These are phyloP conservation scores for Corapipo altera DNA, from an alignment of 2,113 vertebrate genomes.

Conservation along the genomic window DNA sequence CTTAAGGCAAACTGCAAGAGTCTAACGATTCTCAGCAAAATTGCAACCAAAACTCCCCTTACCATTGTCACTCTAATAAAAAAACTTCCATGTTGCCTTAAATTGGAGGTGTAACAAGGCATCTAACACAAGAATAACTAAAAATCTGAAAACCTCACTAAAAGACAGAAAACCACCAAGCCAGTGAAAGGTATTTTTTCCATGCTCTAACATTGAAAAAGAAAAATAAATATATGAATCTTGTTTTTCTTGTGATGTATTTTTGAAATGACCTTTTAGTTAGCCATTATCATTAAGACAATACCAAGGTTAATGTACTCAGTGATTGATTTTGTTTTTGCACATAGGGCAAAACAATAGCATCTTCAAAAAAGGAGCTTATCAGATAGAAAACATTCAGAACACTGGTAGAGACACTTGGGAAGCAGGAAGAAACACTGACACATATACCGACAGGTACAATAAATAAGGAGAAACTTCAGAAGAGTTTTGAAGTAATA, in stretches of 20 bases:
- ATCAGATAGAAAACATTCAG: not conserved
- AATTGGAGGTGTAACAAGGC: not conserved
- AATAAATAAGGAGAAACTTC: not conserved
- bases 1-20: not conserved
- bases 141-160: not conserved
- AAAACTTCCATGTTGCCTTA: not conserved
- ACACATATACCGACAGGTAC: not conserved
- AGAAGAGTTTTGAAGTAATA: not conserved
- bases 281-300: not conserved
- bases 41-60: not conserved
- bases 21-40: not conserved
- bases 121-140: not conserved
- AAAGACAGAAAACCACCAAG: not conserved
- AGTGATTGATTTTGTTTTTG: not conserved
- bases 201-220: not conserved
- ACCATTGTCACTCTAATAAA: not conserved
- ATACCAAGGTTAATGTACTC: not conserved
- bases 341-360: not conserved
- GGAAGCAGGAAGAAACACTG: not conserved
- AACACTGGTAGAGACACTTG: not conserved
- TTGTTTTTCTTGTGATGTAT: not conserved
- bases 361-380: not conserved
- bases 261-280: not conserved
- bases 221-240: not conserved
- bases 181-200: not conserved